Base-by-base conservation (phyloP, 2,888 invertebrate species). In the Schizaphis graminum region DNA sequence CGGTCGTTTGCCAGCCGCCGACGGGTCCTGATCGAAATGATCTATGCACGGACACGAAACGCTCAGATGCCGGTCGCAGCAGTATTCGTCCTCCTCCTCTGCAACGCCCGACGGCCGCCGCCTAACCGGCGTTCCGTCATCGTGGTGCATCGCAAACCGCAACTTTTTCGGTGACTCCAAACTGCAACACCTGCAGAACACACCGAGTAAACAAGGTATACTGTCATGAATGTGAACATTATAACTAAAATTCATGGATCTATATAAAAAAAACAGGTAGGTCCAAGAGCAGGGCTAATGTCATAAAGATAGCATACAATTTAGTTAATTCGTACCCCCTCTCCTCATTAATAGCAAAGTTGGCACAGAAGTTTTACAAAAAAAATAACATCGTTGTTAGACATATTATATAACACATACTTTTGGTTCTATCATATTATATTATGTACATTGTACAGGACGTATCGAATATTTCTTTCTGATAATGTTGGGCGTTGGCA, bases 91-190 rank as follows among this genome's bases (percentile, higher is more conserved):
- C 13, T 85, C 94, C 21, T 95, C 94, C 26, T 95, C 95, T 57
- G 93, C 94, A 57, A 94, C 94, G 53, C 94, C 93, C 7, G 95
- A 94, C 10, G 95, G 95, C 26, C 95, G 94, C 4, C 95, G 77
- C 49, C 94, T 94, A 4, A 94, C 92, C 21, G 95, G 93, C 44
- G 94, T 92, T 56, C 93, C 91, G 28, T 94, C 91, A 89, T 95
- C 94, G 94, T 95, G 94, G 93, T 95, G 90, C 91, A 95, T 89
- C 3, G 98, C 98, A 95, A 98, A 98, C 94, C 98, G 96, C 88
- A 94, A 49, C 95, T 97, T 97, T 96, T 98, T 98, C 91, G 98
- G 98, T 95, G 98, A 98, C 96, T 98, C 98, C 95, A 98, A 97
- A 96, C 98, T 98, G 95, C 97, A 97, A 95, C 98, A 98, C 94